Conservation (phyloP, 1,140 invertebrate species). For the Drosophila pectinifera region DNA sequence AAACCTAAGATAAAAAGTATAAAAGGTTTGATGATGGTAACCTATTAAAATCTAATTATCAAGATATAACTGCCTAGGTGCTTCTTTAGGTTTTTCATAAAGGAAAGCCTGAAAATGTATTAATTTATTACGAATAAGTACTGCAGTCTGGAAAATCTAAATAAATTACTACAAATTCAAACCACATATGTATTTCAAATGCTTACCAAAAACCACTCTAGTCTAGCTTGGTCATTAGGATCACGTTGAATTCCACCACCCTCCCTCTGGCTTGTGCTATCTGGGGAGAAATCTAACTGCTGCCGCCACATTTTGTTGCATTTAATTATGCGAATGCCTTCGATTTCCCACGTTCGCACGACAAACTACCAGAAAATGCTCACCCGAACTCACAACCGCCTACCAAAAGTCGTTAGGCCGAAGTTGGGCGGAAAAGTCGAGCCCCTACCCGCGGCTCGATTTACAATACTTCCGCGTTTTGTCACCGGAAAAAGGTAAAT, state of each 20-base stretch:
- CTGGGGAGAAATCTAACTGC: slow-evolving; percentile 51
- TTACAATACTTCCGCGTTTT: slow-evolving; percentile 77
- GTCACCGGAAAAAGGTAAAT: slow-evolving; percentile 83
- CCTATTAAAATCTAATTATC: too few species aligned
- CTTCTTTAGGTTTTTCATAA: too few species aligned
- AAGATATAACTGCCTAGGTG: too few species aligned
- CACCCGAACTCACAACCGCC: slow-evolving; percentile 51
- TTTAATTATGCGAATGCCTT: slow-evolving; percentile 70
- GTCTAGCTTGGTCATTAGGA: slow-evolving; percentile 21
- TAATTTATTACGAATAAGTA: neutral
- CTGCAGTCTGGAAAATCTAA: neutral
- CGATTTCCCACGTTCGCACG: too few species aligned
- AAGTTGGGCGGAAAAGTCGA: slow-evolving; percentile 29
- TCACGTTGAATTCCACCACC: slow-evolving; percentile 51
- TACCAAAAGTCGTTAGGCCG: slow-evolving; percentile 68
- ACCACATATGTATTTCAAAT: neutral
- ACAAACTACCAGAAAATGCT: too few species aligned
- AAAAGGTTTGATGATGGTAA: too few species aligned
- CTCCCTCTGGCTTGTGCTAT: slow-evolving; percentile 40
- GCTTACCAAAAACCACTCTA: neutral
- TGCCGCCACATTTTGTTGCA: slow-evolving; percentile 68
- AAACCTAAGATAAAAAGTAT: too few species aligned
- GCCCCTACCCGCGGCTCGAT: slow-evolving; percentile 39
- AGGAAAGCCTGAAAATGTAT: too few species aligned
- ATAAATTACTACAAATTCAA: neutral